phyloP scores from a whole-genome alignment of 2,888 invertebrate species.

The Eurytoma adleriae region DNA sequence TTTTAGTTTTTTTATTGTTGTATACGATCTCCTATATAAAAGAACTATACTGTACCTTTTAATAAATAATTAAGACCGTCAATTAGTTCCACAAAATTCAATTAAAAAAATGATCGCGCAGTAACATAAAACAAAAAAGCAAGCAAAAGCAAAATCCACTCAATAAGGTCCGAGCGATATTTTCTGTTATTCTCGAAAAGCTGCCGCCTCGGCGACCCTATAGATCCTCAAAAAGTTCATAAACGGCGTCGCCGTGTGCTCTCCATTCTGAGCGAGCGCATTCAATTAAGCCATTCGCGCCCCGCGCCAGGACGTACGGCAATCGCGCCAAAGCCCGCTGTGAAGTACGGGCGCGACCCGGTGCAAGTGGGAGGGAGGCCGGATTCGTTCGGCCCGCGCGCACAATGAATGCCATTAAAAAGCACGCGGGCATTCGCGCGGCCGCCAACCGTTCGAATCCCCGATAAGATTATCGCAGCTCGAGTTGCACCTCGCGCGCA shows the following conservation, averaged over 20 bases:
- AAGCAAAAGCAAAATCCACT: too few relatives aligned
- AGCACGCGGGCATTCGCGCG: background rate
- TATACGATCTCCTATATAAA: too few relatives aligned
- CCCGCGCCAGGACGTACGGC: background rate
- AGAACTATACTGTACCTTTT: too few relatives aligned
- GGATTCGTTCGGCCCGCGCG: background rate
- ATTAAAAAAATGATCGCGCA: too few relatives aligned
- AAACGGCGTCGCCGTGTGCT: constrained; percentile 2
- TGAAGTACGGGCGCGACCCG: background rate
- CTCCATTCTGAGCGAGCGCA: background rate
- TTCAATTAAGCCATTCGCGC: constrained; percentile 36
- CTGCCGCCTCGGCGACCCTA: background rate
- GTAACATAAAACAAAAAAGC: too few relatives aligned
- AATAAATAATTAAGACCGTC: too few relatives aligned
- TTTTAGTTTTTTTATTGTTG: too few relatives aligned
- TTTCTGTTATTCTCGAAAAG: too few relatives aligned
- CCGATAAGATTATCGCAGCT: constrained; percentile 35
- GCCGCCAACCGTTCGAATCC: too few relatives aligned
- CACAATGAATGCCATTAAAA: constrained; percentile 32
- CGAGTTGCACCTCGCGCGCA: constrained; percentile 3
- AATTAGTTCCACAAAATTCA: too few relatives aligned
- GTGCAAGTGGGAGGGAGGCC: background rate
- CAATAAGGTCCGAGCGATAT: too few relatives aligned
- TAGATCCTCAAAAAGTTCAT: constrained; percentile 22
- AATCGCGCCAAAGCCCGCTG: background rate